Conservation (phyloP, 2,888 invertebrate genomes). For the Oscheius sp. region DNA sequence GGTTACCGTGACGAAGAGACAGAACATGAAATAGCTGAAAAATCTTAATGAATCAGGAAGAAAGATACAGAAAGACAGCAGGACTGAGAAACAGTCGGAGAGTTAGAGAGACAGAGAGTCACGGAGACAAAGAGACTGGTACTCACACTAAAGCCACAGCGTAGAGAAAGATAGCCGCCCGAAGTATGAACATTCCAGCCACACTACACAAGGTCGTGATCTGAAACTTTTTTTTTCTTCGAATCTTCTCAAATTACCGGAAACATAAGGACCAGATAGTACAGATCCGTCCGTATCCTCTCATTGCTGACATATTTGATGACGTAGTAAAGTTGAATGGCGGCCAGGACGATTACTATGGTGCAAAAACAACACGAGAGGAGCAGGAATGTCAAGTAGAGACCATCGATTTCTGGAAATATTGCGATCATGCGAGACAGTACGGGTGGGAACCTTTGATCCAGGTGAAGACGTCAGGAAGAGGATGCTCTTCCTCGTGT, state of each 20-base stretch:
- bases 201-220: slow-evolving; percentile 66
- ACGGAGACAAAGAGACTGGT: no score
- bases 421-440: background rate
- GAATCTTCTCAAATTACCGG: slow-evolving; percentile 56
- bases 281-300: slow-evolving; percentile 68
- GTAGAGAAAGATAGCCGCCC: slow-evolving; percentile 70
- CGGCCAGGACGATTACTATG: slow-evolving; percentile 59
- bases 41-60: background rate
- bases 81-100: no score
- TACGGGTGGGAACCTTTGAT: slow-evolving; percentile 11
- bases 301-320: slow-evolving; percentile 69
- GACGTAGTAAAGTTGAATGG: slow-evolving; percentile 67
- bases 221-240: slow-evolving; percentile 43
- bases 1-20: slow-evolving; percentile 70
- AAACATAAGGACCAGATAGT: slow-evolving; percentile 69
- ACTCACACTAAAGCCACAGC: slow-evolving; percentile 68
- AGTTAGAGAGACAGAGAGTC: no score
- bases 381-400: slow-evolving; percentile 57
- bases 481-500: slow-evolving; percentile 38
- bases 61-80: background rate
- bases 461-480: slow-evolving; percentile 48
- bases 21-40: slow-evolving; percentile 71
- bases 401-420: slow-evolving; percentile 62
- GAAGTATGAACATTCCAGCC: slow-evolving; percentile 70
- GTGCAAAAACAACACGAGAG: slow-evolving; percentile 59